These are phyloP conservation scores for Mormoops blainvillei DNA, from an alignment of 2,113 vertebrate genomes.

Conservation along the genomic window DNA sequence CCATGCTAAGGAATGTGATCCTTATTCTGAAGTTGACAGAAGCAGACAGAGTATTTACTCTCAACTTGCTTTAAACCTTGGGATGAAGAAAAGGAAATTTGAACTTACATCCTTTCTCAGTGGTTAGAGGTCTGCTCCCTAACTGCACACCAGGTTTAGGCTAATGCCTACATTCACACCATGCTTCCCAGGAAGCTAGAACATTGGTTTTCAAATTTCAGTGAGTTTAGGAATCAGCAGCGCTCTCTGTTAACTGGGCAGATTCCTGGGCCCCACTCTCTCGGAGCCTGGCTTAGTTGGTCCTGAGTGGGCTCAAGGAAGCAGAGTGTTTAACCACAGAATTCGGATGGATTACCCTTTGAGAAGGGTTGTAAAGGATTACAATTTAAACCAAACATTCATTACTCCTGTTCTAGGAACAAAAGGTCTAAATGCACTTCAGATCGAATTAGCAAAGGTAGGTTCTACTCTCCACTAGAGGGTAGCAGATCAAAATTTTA, in stretches of 20 bases:
- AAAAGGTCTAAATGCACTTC: not conserved
- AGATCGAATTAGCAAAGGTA: not conserved
- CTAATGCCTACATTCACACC: not conserved
- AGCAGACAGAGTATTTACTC: not conserved
- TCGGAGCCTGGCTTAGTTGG: not conserved
- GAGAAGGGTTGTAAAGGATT: not conserved
- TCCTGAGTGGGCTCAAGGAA: not conserved
- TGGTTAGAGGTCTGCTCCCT: not conserved
- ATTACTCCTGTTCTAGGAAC: not conserved
- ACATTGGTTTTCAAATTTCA: not conserved
- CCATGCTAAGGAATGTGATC: not conserved
- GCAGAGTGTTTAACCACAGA: not conserved
- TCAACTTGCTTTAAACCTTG: not conserved
- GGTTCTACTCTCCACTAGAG: slow-evolving; percentile 39
- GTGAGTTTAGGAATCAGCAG: not conserved
- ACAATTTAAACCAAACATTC: not conserved
- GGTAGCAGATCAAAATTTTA: slow-evolving; percentile 22
- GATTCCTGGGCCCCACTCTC: not conserved
- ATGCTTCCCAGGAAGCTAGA: not conserved
- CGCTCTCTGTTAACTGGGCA: not conserved
- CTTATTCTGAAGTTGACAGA: not conserved
- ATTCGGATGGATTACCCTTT: not conserved
- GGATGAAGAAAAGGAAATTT: not conserved
- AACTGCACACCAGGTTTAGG: not conserved
- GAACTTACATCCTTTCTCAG: not conserved